Conservation (phyloP, 2,113 vertebrate genomes). For the Microcebus griseorufus region DNA sequence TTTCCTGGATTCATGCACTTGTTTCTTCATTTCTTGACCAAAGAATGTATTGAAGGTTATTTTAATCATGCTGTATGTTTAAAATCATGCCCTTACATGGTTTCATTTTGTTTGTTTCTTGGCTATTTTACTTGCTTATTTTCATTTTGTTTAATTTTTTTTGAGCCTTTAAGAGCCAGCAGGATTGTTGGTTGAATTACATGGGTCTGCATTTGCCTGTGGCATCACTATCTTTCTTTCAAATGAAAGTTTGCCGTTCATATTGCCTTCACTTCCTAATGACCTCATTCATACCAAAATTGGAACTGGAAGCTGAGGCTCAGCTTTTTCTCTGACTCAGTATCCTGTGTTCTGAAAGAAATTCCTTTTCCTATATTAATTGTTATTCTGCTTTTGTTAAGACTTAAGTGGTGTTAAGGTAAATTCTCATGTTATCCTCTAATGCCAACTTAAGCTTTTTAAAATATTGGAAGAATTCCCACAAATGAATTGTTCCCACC, state of each 20-base stretch:
- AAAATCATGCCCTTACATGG: neutral
- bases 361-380: conserved; percentile 49
- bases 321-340: conserved; percentile 61
- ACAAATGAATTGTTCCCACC: conserved; percentile 42
- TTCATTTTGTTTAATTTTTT: neutral
- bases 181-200: neutral
- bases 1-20: neutral
- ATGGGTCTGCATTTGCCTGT: neutral
- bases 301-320: conserved; percentile 7
- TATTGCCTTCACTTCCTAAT: neutral
- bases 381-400: conserved; percentile 74
- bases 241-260: conserved; percentile 10
- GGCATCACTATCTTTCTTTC: neutral
- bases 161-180: neutral
- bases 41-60: neutral
- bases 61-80: neutral
- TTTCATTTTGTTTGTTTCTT: neutral
- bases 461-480: conserved; percentile 63
- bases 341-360: conserved; percentile 73
- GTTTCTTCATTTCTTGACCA: neutral
- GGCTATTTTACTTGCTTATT: neutral
- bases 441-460: conserved; percentile 6
- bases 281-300: conserved; percentile 38
- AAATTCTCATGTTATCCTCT: conserved; percentile 51
- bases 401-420: conserved; percentile 61